Conservation (phyloP, 2,113 vertebrate species). For the Steatornis caripensis region DNA sequence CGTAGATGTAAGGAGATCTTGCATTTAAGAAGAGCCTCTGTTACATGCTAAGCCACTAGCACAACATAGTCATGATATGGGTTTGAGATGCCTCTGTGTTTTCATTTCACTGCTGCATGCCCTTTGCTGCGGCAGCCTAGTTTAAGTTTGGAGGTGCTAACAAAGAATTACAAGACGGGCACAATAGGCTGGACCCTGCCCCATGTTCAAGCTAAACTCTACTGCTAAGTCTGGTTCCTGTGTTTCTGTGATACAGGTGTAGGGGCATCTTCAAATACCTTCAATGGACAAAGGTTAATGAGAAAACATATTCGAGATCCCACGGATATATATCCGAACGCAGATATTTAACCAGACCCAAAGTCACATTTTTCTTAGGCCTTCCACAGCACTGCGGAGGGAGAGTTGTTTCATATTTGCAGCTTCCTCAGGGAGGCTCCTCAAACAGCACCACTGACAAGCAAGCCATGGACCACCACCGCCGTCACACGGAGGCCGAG, state of each 20-base stretch:
- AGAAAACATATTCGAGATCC: background rate
- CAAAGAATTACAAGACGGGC: background rate
- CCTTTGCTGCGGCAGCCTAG: background rate
- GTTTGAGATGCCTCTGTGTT: rapidly evolving
- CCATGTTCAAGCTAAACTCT: background rate
- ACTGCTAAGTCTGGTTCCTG: background rate
- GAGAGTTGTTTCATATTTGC: background rate
- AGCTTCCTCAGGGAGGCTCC: background rate
- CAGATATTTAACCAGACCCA: background rate
- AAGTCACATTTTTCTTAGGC: background rate
- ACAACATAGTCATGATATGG: rapidly evolving
- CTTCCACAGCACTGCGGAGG: background rate
- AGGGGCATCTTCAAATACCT: background rate
- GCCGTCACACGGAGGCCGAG: background rate
- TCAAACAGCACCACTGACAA: background rate
- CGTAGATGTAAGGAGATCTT: background rate
- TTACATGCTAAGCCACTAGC: background rate
- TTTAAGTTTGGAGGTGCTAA: background rate
- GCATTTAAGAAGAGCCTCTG: background rate
- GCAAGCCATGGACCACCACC: background rate
- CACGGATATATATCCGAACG: background rate
- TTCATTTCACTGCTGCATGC: background rate
- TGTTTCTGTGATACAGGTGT: background rate
- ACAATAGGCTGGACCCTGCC: background rate
- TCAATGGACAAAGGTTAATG: background rate